phyloP scores from a whole-genome alignment of 2,888 invertebrate species.

The Agonopterix subpropinquella region DNA sequence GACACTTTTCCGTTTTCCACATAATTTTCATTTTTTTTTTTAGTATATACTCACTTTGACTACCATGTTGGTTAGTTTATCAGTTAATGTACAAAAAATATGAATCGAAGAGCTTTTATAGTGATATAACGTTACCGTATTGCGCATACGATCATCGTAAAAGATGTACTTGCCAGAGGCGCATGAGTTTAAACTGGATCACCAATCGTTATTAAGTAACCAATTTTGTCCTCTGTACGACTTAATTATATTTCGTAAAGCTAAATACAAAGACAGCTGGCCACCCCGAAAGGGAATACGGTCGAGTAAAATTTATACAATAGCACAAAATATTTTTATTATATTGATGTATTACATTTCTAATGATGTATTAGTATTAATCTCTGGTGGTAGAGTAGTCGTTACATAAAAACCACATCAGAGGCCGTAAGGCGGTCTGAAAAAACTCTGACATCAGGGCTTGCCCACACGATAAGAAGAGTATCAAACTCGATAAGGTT shows the following conservation, averaged over 20 bases:
- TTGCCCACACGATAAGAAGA: too few relatives aligned
- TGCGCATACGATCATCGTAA: slow-evolving; percentile 6
- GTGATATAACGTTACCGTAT: slow-evolving; percentile 5
- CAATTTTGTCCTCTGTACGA: neutral
- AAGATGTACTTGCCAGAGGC: slow-evolving; percentile 9
- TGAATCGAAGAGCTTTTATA: slow-evolving; percentile 46
- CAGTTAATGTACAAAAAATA: slow-evolving; percentile 38
- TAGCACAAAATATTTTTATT: too few relatives aligned
- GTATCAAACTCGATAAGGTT: too few relatives aligned
- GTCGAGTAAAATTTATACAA: too few relatives aligned
- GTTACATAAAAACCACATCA: too few relatives aligned
- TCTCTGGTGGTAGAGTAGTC: too few relatives aligned
- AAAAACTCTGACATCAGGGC: too few relatives aligned
- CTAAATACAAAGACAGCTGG: too few relatives aligned
- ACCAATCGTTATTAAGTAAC: slow-evolving; percentile 19
- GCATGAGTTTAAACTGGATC: slow-evolving; percentile 32
- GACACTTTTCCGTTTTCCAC: neutral
- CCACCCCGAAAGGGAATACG: too few relatives aligned
- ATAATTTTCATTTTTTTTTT: neutral
- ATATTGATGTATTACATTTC: too few relatives aligned
- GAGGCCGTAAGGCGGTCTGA: too few relatives aligned
- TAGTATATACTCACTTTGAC: slow-evolving; percentile 50
- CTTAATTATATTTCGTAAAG: neutral
- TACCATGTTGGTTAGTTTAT: slow-evolving; percentile 52
- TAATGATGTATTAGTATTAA: too few relatives aligned